phyloP scores from a whole-genome alignment of 2,888 invertebrate species.

The Himalopsyche tibetana region DNA sequence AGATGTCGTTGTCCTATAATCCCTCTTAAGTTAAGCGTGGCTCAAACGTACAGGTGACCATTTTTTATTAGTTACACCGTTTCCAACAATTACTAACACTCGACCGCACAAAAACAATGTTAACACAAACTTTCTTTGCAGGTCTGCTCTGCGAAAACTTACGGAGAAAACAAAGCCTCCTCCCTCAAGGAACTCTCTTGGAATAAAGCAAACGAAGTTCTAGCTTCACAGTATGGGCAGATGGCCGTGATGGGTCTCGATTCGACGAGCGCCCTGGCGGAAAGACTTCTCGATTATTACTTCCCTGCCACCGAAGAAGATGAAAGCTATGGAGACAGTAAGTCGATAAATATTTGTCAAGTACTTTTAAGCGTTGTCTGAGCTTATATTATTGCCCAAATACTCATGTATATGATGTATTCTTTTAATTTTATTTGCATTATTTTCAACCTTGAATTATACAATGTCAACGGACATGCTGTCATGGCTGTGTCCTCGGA shows the following conservation, averaged over 20 bases:
- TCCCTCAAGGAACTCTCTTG: slow-evolving; percentile 83
- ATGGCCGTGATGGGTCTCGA: slow-evolving; percentile 82
- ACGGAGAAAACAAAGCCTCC: slow-evolving; percentile 78
- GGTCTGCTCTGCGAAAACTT: slow-evolving; percentile 75
- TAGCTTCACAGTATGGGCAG: slow-evolving; percentile 83
- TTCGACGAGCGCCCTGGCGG: slow-evolving; percentile 81
- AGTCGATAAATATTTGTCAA: slow-evolving; percentile 18
- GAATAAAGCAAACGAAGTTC: slow-evolving; percentile 83
- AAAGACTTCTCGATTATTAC: slow-evolving; percentile 85
- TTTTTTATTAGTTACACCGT: too few species aligned
- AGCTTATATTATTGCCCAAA: too few species aligned
- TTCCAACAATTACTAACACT: too few species aligned
- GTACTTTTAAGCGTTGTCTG: neutral
- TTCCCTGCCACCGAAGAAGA: slow-evolving; percentile 80
- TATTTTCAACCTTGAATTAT: too few species aligned
- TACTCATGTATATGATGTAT: too few species aligned
- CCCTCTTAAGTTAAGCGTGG: too few species aligned
- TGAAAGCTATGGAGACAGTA: slow-evolving; percentile 75
- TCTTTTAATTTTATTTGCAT: too few species aligned
- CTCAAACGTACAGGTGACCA: too few species aligned
- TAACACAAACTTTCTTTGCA: slow-evolving; percentile 65
- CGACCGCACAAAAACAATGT: too few species aligned
- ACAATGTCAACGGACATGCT: too few species aligned
- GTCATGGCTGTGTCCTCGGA: too few species aligned
- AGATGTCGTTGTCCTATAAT: too few species aligned